phyloP scores from a whole-genome alignment of 1,140 invertebrate species.

The Megathymus violae region DNA sequence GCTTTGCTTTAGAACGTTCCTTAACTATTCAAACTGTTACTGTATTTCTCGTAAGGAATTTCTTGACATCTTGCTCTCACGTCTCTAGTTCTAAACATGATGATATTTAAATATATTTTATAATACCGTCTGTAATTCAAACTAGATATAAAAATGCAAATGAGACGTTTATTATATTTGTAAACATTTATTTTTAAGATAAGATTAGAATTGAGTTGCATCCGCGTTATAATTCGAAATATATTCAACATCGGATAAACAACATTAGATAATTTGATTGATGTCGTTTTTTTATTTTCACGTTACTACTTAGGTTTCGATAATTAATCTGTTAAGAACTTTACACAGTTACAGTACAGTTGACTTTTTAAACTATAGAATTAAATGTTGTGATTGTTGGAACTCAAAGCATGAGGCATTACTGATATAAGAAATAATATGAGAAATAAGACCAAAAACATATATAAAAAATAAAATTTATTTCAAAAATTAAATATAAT shows the following conservation, averaged over 20 bases:
- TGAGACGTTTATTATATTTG: too few species aligned
- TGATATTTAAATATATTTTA: slow-evolving; percentile 18
- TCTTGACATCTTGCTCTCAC: slow-evolving; percentile 24
- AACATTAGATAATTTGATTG: too few species aligned
- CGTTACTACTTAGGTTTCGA: neutral
- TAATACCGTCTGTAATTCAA: neutral
- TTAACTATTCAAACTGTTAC: slow-evolving; percentile 33
- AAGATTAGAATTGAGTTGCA: too few species aligned
- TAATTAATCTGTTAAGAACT: neutral
- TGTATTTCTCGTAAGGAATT: slow-evolving; percentile 24
- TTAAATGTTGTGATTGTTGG: neutral
- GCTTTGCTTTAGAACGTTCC: slow-evolving; percentile 34
- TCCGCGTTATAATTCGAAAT: neutral
- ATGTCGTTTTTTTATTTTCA: neutral
- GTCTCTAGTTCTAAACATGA: slow-evolving; percentile 25
- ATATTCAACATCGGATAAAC: too few species aligned
- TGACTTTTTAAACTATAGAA: neutral
- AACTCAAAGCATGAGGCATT: slow-evolving; percentile 18
- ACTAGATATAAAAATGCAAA: neutral
- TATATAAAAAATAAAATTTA: slow-evolving; percentile 24
- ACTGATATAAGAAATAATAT: slow-evolving; percentile 13
- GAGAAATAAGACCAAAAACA: slow-evolving; percentile 23
- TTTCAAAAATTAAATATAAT: slow-evolving; percentile 15
- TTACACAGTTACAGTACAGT: too few species aligned
- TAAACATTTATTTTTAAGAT: too few species aligned